Conservation (phyloP, 2,797 vertebrate genomes). For the Pagetopsis macropterus region DNA sequence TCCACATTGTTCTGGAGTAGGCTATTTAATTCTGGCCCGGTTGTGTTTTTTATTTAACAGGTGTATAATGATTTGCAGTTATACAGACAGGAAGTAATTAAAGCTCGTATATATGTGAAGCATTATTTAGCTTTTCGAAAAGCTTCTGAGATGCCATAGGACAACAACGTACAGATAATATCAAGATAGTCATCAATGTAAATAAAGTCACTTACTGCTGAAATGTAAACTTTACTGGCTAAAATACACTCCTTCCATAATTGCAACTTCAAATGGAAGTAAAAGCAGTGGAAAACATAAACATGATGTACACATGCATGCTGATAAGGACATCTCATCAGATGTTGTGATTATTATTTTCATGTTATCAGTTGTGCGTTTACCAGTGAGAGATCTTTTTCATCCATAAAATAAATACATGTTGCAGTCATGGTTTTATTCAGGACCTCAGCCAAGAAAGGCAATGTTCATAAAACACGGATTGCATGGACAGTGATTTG, state of each 20-base stretch:
- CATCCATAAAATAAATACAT: background rate
- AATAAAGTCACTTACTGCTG: background rate
- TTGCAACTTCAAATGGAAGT: background rate
- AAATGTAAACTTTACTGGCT: background rate
- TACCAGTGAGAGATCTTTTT: constrained; percentile 1
- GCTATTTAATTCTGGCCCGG: constrained; percentile 13
- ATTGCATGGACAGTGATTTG: no score
- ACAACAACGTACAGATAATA: background rate
- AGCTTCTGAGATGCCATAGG: background rate
- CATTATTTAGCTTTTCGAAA: background rate
- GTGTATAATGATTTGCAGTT: constrained; percentile 17
- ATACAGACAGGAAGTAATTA: constrained; percentile 1
- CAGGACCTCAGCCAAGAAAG: background rate
- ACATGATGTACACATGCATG: background rate
- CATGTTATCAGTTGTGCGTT: background rate
- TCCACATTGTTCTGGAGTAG: background rate
- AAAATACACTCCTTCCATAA: no score
- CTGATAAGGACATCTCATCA: background rate
- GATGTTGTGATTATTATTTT: background rate
- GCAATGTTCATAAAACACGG: no score
- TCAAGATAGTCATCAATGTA: constrained; percentile 3
- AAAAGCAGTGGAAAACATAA: background rate
- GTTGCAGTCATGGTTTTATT: background rate
- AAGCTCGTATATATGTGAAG: background rate
- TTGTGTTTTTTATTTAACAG: constrained; percentile 15